Percentiles rank a stretch among this genome's conserved stretches.
phyloP scores from a whole-genome alignment of 2,797 vertebrate species.

The Pelochelys cantorii region DNA sequence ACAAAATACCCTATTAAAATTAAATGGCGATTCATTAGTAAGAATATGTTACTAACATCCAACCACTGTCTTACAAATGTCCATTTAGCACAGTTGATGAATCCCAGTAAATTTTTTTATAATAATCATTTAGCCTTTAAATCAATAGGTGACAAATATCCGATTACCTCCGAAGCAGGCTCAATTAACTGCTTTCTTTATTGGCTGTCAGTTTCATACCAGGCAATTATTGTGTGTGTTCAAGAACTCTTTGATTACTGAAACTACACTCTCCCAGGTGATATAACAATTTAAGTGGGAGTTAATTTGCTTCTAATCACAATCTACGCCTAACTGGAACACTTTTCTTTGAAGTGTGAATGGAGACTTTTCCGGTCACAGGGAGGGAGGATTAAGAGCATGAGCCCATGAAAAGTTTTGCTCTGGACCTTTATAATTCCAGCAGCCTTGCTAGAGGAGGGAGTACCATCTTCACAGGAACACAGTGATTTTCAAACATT shows the following conservation, averaged over 20 bases:
- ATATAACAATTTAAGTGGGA: rapidly evolving
- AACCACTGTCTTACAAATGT: background rate
- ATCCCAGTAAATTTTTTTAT: background rate
- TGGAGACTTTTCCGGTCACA: background rate
- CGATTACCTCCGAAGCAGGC: constrained; percentile 4
- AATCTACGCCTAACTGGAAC: background rate
- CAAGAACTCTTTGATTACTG: background rate
- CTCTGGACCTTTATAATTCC: background rate
- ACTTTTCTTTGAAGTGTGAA: rapidly evolving
- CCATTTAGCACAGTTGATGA: background rate
- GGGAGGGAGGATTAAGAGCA: background rate
- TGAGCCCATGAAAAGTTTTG: no score
- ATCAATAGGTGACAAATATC: background rate
- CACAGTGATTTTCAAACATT: background rate
- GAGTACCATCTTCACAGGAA: background rate
- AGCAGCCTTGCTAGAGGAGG: background rate
- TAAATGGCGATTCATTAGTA: background rate
- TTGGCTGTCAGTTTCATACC: background rate
- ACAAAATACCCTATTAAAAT: background rate
- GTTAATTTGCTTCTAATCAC: background rate
- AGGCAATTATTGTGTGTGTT: background rate
- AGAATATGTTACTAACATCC: background rate
- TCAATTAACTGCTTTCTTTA: background rate
- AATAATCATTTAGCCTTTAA: background rate
- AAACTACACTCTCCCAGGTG: rapidly evolving